Evolutionary conservation across 2,113 vertebrate genomes (phyloP).

Genomic region (Thalassarche chlororhynchos): DNA sequence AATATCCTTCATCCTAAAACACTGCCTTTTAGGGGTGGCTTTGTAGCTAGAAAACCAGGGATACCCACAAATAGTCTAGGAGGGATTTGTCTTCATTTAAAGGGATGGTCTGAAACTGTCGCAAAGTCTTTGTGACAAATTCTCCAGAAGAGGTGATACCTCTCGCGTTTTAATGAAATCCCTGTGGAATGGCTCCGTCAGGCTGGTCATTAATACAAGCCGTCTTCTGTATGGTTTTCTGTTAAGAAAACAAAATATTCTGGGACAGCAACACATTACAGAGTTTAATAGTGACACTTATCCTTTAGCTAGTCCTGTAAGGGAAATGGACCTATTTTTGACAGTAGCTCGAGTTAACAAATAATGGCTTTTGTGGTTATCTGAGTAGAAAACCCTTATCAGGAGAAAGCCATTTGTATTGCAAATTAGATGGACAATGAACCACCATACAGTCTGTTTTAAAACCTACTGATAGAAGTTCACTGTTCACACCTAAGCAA

Average conservation of each 20-base stretch:
- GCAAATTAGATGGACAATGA: background rate
- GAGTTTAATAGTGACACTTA: background rate
- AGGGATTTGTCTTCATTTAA: background rate
- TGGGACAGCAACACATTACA: background rate
- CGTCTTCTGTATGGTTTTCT: background rate
- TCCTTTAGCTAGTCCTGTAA: background rate
- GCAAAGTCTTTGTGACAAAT: background rate
- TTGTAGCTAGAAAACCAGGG: background rate
- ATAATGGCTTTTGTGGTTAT: background rate
- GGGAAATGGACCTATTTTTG: background rate
- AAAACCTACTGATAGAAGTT: background rate
- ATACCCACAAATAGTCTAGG: background rate
- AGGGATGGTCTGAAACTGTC: background rate
- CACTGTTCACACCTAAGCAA: background rate
- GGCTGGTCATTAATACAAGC: background rate
- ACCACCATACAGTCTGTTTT: background rate
- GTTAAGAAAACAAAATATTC: background rate
- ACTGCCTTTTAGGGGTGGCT: background rate
- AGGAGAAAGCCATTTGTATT: background rate
- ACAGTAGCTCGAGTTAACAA: background rate
- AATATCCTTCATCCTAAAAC: background rate
- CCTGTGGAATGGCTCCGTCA: background rate
- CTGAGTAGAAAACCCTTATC: background rate
- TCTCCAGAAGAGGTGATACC: background rate
- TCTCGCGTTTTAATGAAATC: background rate